A percentile compares a stretch with the other conserved stretches of the same genome.
phyloP scores from a whole-genome alignment of 2,888 invertebrate species.

The Quadroppia sp. region DNA sequence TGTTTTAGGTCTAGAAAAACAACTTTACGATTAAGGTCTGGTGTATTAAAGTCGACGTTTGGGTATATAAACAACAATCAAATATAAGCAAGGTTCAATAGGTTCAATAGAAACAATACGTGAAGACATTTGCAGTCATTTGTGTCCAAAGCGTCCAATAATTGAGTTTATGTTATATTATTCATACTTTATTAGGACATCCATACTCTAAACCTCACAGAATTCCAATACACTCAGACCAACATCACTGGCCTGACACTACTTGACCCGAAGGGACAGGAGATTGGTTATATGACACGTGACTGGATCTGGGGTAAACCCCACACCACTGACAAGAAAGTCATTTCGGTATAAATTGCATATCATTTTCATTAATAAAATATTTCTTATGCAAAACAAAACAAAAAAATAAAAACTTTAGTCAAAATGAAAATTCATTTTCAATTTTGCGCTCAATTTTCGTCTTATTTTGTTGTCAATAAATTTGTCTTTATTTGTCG shows the following conservation, averaged over 20 bases:
- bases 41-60: no score
- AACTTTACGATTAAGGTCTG: no score
- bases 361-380: no score
- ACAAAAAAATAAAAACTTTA: no score
- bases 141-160: background rate
- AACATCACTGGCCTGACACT: constrained; percentile 46
- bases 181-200: constrained; percentile 43
- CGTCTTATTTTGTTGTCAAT: background rate
- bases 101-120: no score
- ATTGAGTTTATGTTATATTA: constrained; percentile 6
- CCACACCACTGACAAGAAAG: background rate
- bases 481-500: background rate
- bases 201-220: constrained; percentile 44
- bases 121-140: no score
- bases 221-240: constrained; percentile 42
- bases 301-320: constrained; percentile 15
- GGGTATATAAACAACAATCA: no score
- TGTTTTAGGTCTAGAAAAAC: no score
- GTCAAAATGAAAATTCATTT: no score
- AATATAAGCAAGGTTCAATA: no score
- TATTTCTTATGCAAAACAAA: no score
- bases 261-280: constrained; percentile 43
- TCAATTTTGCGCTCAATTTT: no score
- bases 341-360: background rate
- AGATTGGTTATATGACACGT: constrained; percentile 12